Evolutionary conservation across 2,113 vertebrate genomes (phyloP).

Genomic region (Panurus biarmicus): DNA sequence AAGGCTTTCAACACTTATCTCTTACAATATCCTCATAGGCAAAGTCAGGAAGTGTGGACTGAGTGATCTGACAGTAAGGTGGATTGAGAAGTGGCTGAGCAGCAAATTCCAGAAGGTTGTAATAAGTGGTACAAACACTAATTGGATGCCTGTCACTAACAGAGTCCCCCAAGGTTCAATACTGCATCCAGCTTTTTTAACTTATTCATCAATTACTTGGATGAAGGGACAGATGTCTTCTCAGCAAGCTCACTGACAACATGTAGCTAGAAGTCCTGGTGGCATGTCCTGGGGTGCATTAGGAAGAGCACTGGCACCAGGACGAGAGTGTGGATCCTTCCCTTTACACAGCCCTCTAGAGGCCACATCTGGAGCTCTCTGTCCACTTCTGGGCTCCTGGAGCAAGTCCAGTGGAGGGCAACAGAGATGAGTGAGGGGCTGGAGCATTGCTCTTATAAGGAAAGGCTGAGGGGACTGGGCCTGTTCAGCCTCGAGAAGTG

Average conservation of each 20-base stretch:
- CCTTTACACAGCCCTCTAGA: background rate
- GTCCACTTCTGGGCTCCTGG: background rate
- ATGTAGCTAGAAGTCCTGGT: background rate
- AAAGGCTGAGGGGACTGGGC: background rate
- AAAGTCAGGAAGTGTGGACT: background rate
- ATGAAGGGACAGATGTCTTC: background rate
- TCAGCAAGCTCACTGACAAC: background rate
- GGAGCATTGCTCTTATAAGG: background rate
- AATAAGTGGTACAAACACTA: background rate
- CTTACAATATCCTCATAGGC: too few relatives aligned
- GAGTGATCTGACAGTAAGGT: background rate
- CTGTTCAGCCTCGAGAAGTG: rapidly evolving
- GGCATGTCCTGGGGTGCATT: rapidly evolving
- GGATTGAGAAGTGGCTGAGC: background rate
- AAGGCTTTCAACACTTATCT: background rate
- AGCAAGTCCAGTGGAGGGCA: background rate
- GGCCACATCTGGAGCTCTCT: background rate
- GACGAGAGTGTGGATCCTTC: background rate
- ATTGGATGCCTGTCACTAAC: background rate
- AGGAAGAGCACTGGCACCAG: background rate
- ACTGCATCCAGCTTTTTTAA: background rate
- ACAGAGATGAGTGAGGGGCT: background rate
- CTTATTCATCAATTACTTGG: background rate
- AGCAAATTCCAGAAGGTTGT: background rate
- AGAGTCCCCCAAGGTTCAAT: background rate